Evolutionary conservation across 2,888 invertebrate genomes (phyloP), one percentile per base, ranked within the genome.

Genomic region (Hemicrepidius hirtus): DNA sequence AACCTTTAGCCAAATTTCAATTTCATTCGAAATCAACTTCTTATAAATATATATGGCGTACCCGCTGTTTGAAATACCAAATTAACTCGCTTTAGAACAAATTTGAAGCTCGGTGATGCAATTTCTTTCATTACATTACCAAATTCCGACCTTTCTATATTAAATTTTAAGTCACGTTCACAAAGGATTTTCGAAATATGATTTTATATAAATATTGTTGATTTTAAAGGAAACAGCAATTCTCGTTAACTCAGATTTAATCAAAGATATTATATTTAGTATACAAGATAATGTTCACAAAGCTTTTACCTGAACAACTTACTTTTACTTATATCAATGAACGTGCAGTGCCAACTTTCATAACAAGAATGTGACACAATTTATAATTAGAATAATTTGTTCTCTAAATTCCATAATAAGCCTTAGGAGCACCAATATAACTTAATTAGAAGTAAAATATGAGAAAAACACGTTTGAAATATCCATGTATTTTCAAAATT

Each of bases 111-210:
- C 20, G 18, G 12, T 37, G 57, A 37, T 57, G 37, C 37, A 20
- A 57, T 57, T 28, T 35, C 13, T 32, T 55, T 16, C n/a, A 35
- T 37, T 13, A 20, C 1, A n/a, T 13, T 24, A 16, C 28, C 3
- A 28, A 53, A 53, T 53, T 53, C 13, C 21, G 12, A 13, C 53
- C 28, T 53, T 18, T 21, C 53, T 53, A 28, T 53, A 53, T 53
- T 12, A 53, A 24, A 24, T 24, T 53, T 53, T 12, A 21, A 16
- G 9, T 4, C 1, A 4, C 2, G 49, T 49, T 16, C 6, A 20
- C 21, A 49, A 49, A 49, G 49, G 20, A 1, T 10, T 13, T n/a
- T 28, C 12, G n/a, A 53, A 53, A 53, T 28, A 3, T 28, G 24
- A 53, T 28, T 53, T 28, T 53, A 12, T 10, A 10, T 18, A 9